Evolutionary conservation across 1,140 invertebrate genomes (phyloP).

Genomic region (Micrasema minimum): DNA sequence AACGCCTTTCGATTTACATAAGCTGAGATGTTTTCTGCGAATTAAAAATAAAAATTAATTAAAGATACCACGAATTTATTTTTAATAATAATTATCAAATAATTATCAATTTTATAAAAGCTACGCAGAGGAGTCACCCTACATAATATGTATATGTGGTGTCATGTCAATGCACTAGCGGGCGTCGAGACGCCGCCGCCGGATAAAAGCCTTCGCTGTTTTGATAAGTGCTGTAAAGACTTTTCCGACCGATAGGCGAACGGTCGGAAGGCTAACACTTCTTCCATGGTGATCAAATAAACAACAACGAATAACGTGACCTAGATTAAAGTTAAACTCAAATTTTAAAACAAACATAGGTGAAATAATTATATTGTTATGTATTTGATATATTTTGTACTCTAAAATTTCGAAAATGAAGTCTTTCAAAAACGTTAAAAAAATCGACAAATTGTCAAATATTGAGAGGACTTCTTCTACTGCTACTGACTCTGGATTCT

Average conservation of each 20-base stretch:
- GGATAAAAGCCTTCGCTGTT: slow-evolving; percentile 51
- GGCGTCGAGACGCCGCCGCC: slow-evolving; percentile 49
- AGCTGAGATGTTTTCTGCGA: no score
- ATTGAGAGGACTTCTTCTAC: slow-evolving; percentile 62
- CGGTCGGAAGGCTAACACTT: slow-evolving; percentile 15
- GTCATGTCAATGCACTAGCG: slow-evolving; percentile 52
- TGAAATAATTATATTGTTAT: slow-evolving; percentile 1
- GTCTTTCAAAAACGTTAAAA: background rate
- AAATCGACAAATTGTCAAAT: no score
- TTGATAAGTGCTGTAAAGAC: slow-evolving; percentile 38
- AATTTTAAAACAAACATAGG: no score
- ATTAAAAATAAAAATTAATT: no score
- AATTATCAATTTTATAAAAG: background rate
- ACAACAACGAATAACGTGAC: no score
- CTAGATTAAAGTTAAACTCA: no score
- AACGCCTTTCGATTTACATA: no score
- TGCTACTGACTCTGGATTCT: slow-evolving; percentile 62
- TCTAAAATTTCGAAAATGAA: no score
- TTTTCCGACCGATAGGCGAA: slow-evolving; percentile 23
- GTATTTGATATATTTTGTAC: no score
- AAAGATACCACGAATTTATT: no score
- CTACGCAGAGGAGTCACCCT: background rate
- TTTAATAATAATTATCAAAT: no score
- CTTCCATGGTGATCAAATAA: slow-evolving; percentile 1
- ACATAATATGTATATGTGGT: background rate